Evolutionary conservation across 2,888 invertebrate species (phyloP), one percentile per base, ranked within the genome.

Genomic region (Quadroppia sp.): DNA sequence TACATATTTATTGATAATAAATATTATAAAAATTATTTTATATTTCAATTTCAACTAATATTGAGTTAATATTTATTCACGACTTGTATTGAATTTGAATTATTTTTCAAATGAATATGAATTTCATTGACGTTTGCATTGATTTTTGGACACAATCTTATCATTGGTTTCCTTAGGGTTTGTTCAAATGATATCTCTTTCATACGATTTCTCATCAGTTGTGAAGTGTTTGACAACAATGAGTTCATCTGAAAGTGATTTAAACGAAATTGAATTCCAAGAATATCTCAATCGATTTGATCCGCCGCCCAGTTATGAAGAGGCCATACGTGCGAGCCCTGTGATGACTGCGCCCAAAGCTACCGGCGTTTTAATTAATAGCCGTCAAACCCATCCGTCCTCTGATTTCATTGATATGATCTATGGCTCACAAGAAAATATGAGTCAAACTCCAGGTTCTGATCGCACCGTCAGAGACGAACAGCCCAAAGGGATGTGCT

Each of bases 241-340:
- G 67, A 42, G 13, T 36, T 67, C 42, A 67, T 25, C 36, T 40
- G n/a, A 30, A n/a, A 42, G 20, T 20, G 42, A 42, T 11, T 67
- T 67, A 7, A 42, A 42, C 36, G 67, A 40, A 40, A 4, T 23
- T 40, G 42, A 67, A 2, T 30, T 67, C 15, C n/a, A 67, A 36
- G n/a, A 6, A 42, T 67, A 42, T 40, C 17, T 36, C n/a, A 20
- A 13, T 23, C 32, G 36, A 15, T 61, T 32, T 61, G 61, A 67
- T 67, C 36, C 67, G 13, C 67, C 67, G 25, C 67, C 67, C 20
- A 42, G 20, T 67, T 67, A 67, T 42, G 67, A 40, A 36, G 67
- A 40, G 40, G 67, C 42, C 36, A 64, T 20, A 13, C 15, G 32
- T 36, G 7, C 4, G 20, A 2, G 45, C 15, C 45, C 11, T 15